Conservation (phyloP, 2,797 vertebrate genomes). For the Rhinella marina region DNA sequence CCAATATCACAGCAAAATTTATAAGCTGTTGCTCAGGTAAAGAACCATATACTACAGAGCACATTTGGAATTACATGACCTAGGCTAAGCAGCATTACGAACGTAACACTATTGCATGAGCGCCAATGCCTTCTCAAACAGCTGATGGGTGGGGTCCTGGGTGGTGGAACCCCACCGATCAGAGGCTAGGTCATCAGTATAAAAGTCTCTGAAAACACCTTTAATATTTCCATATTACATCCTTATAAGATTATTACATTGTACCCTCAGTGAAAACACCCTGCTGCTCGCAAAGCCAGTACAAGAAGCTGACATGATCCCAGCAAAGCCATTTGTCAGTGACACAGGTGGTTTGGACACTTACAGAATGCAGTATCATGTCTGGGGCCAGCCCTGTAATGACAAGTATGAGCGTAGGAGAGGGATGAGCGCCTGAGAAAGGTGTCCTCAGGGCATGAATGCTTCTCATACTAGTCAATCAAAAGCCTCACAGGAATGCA, state of each 20-base stretch:
- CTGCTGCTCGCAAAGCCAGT: not conserved
- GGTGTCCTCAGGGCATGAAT: conserved; percentile 31
- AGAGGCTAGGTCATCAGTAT: too few species aligned
- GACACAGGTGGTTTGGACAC: conserved; percentile 27
- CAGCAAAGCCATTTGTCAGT: not conserved
- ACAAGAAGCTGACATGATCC: not conserved
- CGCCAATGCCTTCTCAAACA: too few species aligned
- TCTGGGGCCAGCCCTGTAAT: conserved; percentile 1
- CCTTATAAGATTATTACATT: not conserved
- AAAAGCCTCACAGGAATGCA: conserved; percentile 33
- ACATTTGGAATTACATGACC: not conserved
- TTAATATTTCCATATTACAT: not conserved
- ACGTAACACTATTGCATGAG: too few species aligned
- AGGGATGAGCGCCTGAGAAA: conserved; percentile 23
- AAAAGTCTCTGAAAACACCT: too few species aligned
- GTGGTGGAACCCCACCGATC: too few species aligned
- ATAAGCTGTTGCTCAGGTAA: not conserved
- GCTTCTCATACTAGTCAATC: conserved; percentile 32
- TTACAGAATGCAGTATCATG: conserved; percentile 24
- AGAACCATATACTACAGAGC: not conserved
- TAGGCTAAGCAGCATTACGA: too few species aligned
- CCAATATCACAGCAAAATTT: not conserved
- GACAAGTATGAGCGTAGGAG: conserved; percentile 25
- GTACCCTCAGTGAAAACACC: not conserved
- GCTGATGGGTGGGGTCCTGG: too few species aligned